A percentile compares a stretch with the other conserved stretches of the same genome.
Conservation (phyloP, 2,797 vertebrate genomes). For the Peromyscus attwateri region DNA sequence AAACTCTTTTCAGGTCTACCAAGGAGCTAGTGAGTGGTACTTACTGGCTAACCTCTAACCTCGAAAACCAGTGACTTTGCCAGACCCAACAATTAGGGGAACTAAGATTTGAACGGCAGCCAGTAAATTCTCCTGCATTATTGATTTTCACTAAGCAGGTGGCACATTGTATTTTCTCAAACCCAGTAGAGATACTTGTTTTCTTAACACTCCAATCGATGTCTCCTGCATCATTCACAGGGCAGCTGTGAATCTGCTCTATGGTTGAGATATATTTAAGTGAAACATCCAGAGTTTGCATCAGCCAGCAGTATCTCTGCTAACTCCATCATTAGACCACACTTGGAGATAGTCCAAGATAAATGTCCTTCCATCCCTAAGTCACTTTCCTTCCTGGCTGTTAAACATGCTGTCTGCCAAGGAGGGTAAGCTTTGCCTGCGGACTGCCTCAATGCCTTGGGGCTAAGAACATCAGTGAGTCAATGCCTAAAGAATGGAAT, state of each 20-base stretch:
- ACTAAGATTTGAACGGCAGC: conserved; percentile 57
- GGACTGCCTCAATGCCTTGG: not conserved
- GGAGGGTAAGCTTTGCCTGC: not conserved
- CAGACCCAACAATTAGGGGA: conserved; percentile 33
- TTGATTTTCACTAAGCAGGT: conserved; percentile 77
- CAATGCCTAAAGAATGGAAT: not conserved
- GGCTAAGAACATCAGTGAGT: not conserved
- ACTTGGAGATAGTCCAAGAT: conserved; percentile 32
- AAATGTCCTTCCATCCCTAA: conserved; percentile 17
- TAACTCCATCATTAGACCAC: not conserved
- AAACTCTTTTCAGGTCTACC: not conserved
- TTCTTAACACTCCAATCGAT: conserved; percentile 69
- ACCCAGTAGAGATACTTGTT: conserved; percentile 70
- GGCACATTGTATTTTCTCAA: conserved; percentile 72
- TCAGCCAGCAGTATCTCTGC: not conserved
- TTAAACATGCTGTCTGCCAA: conserved; percentile 7
- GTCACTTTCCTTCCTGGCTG: not conserved
- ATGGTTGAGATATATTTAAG: not conserved
- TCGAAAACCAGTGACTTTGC: not conserved
- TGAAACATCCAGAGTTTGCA: not conserved
- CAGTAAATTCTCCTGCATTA: conserved; percentile 69
- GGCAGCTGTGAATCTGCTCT: not conserved
- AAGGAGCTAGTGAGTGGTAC: not conserved
- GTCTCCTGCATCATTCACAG: conserved; percentile 38
- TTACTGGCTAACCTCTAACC: conserved; percentile 31